These are phyloP conservation scores for Aptenodytes patagonicus DNA, from an alignment of 2,113 vertebrate species.

Conservation along the genomic window DNA sequence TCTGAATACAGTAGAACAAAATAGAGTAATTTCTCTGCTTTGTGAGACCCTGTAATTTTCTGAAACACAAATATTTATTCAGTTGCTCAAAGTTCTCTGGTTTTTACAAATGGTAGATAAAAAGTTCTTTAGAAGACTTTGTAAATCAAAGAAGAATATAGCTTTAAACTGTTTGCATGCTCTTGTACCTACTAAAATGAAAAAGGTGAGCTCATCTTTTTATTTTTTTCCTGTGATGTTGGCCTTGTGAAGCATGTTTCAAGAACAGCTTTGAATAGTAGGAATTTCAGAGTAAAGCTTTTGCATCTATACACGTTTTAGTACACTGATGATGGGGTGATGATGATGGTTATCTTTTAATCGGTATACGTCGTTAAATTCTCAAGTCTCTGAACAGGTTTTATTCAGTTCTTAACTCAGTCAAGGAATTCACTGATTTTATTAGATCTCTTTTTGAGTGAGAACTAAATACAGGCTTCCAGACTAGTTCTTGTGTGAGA, in stretches of 20 bases:
- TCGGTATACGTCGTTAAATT: constrained; percentile 21
- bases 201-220: constrained; percentile 72
- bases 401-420: constrained; percentile 61
- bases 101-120: constrained; percentile 41
- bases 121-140: constrained; percentile 50
- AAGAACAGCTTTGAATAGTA: constrained; percentile 63
- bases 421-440: background rate
- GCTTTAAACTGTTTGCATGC: constrained; percentile 75
- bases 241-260: constrained; percentile 73
- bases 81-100: constrained; percentile 43
- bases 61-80: constrained; percentile 46
- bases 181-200: constrained; percentile 68
- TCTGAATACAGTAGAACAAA: constrained; percentile 27
- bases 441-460: background rate
- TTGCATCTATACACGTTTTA: constrained; percentile 54
- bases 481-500: constrained; percentile 6
- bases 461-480: constrained; percentile 57
- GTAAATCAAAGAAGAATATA: constrained; percentile 75
- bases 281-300: constrained; percentile 65
- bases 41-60: constrained; percentile 34
- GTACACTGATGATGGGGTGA: constrained; percentile 52
- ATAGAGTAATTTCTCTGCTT: constrained; percentile 32
- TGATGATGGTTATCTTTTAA: constrained; percentile 58
- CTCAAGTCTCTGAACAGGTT: constrained; percentile 32
- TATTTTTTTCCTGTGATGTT: constrained; percentile 68